These are phyloP conservation scores for Villa cingulata DNA, from an alignment of 2,888 invertebrate species.

Conservation along the genomic window DNA sequence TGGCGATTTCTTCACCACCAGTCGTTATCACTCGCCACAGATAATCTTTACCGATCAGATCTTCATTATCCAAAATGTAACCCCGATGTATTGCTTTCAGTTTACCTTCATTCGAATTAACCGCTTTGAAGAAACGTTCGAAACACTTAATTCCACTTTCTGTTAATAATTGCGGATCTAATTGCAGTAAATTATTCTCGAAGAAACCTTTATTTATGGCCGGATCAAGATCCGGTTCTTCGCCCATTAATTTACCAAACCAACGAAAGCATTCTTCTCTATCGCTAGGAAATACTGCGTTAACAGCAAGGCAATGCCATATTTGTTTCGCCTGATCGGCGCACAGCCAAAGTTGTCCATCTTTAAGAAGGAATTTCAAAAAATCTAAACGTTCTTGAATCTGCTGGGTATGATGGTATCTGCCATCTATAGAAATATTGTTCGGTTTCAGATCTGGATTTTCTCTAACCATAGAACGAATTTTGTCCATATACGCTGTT, in stretches of 20 bases:
- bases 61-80: constrained; percentile 81
- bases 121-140: constrained; percentile 54
- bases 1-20: constrained; percentile 84
- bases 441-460: constrained; percentile 65
- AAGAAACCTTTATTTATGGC: constrained; percentile 93
- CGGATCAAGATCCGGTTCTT: constrained; percentile 92
- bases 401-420: constrained; percentile 84
- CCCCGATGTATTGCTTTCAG: constrained; percentile 73
- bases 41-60: constrained; percentile 92
- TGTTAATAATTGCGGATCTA: constrained; percentile 81
- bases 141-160: constrained; percentile 91
- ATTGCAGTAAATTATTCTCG: constrained; percentile 81
- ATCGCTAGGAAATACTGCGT: constrained; percentile 81
- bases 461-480: constrained; percentile 41
- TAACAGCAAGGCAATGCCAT: constrained; percentile 91
- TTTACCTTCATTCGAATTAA: constrained; percentile 90
- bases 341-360: constrained; percentile 92
- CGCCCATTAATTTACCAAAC: constrained; percentile 95
- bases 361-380: constrained; percentile 80
- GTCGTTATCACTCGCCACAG: constrained; percentile 87
- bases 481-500: constrained; percentile 78
- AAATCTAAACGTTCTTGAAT: constrained; percentile 90
- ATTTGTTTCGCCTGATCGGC: constrained; percentile 94
- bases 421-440: constrained; percentile 65
- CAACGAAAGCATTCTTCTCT: constrained; percentile 95